Evolutionary conservation across 2,797 vertebrate genomes (phyloP), one percentile per base, ranked within the genome.

Genomic region (Podargus strigoides): DNA sequence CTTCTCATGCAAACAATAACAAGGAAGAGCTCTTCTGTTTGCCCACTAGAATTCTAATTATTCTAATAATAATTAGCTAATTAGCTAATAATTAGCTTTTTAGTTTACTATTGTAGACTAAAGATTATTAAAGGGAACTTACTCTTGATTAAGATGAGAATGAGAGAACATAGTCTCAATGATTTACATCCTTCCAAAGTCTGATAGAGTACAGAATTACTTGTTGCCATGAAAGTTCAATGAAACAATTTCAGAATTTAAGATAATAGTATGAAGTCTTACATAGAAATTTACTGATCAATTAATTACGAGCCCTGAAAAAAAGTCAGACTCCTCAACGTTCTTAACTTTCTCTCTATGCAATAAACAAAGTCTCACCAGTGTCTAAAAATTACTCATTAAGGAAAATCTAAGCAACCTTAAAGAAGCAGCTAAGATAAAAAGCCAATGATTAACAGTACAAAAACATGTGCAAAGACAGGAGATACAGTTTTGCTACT

Each of bases 341-440:
- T 92, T 89, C 69, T 95, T 85, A 83, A 73, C 49, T 90, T 91
- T 70, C 79, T 88, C 70, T 23, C 46, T 52, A 30, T 63, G 72
- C 46, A 83, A 88, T 86, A 96, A 97, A 83, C 70, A 89, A 94
- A 88, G 6, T 69, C 46, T 83, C 34, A 8, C 30, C 17, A 64
- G 47, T 44, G 28, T 46, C 79, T 90, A 95, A 97, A 96, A 96
- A 80, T 91, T 89, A 95, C 85, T 95, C 73, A 91, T 79, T 87
- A 85, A 96, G 49, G 1, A 66, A 91, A 90, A 83, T 86, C 52
- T 49, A 63, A 66, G 36, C 20, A 73, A 88, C 89, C 83, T 90
- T 78, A 67, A 78, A 94, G 82, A 88, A 93, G 36, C 44, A 85
- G n/a, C 30, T 49, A 95, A 95, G 69, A 47, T 52, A 72, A 93